These are phyloP conservation scores for honey bee (Apis mellifera) DNA, from an alignment of 1,140 invertebrate species.

Conservation along the genomic window Amel_HAv3.1 CM009931.2:7756001-7756500, in stretches of 20 bases:
- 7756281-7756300: background rate
- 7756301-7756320: slow-evolving; percentile 32
- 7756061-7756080: slow-evolving; percentile 75
- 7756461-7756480: too few species aligned
- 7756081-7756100: slow-evolving; percentile 72
- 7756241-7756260: slow-evolving; percentile 4
- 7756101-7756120: slow-evolving; percentile 59
- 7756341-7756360: background rate
- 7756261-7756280: slow-evolving; percentile 15
- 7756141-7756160: background rate
- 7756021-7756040: slow-evolving; percentile 50
- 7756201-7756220: slow-evolving; percentile 55
- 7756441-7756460: too few species aligned
- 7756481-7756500: too few species aligned
- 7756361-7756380: background rate
- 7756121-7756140: slow-evolving; percentile 35
- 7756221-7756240: slow-evolving; percentile 32
- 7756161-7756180: slow-evolving; percentile 52
- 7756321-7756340: too few species aligned
- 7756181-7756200: slow-evolving; percentile 54
- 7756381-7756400: too few species aligned
- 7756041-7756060: slow-evolving; percentile 65
- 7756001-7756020: slow-evolving; percentile 75
- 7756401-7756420: too few species aligned
- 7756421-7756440: too few species aligned